Conservation (phyloP, 2,797 vertebrate species). For the Rhinatrema bivittatum region DNA sequence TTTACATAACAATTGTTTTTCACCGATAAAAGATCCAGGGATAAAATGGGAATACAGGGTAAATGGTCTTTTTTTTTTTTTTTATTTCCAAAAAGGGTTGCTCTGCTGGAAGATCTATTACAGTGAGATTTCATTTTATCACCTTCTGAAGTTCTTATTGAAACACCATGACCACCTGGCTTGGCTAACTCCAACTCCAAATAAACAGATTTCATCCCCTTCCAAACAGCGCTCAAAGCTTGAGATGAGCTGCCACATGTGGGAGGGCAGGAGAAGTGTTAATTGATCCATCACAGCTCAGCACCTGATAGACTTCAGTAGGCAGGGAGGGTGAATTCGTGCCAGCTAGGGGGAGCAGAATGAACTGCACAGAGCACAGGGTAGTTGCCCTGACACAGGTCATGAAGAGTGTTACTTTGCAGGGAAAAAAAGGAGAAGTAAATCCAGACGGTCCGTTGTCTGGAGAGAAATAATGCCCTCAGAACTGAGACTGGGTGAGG, state of each 20-base stretch:
- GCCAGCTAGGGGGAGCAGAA: neutral
- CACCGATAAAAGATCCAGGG: too few relatives aligned
- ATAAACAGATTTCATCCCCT: conserved; percentile 14
- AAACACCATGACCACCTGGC: conserved; percentile 22
- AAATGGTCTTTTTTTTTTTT: too few relatives aligned
- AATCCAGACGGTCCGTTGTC: neutral
- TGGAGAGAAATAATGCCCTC: too few relatives aligned
- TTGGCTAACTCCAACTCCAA: conserved; percentile 4
- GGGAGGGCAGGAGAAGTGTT: conserved; percentile 22
- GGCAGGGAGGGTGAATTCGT: neutral
- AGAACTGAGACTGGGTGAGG: too few relatives aligned
- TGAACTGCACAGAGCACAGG: conserved; percentile 1
- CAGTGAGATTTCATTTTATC: conserved; percentile 7
- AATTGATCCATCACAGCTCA: conserved; percentile 27
- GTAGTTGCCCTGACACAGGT: too few relatives aligned
- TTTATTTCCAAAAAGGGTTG: too few relatives aligned
- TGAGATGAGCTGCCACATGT: conserved; percentile 6
- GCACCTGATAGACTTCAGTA: conserved; percentile 7
- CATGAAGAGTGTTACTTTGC: neutral
- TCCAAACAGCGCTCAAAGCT: conserved; percentile 14
- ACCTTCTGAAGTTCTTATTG: conserved; percentile 16
- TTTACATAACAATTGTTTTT: too few relatives aligned
- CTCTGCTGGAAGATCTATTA: too few relatives aligned
- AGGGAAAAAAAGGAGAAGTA: neutral
- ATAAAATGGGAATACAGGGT: too few relatives aligned